Percentiles rank a stretch among this genome's conserved stretches.
These are phyloP conservation scores for Drosophila navojoa DNA, from an alignment of 1,140 invertebrate genomes.

Conservation along the genomic window DNA sequence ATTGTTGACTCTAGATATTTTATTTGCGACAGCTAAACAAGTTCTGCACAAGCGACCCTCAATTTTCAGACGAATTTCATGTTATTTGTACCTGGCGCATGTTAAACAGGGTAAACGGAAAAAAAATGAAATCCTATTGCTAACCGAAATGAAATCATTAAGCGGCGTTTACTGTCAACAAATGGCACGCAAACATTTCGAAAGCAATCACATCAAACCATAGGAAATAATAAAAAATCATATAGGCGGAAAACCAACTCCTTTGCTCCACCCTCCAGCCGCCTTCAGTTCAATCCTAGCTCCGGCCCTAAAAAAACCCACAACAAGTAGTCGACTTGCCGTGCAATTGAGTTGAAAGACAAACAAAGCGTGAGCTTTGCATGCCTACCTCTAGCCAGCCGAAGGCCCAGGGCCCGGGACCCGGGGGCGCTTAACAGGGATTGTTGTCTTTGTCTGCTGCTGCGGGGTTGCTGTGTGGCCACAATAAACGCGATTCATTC, in stretches of 20 bases:
- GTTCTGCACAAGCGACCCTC: not conserved
- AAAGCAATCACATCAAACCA: constrained; percentile 66
- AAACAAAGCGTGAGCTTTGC: constrained; percentile 61
- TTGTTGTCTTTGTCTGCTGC: constrained; percentile 29
- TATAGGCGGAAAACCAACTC: constrained; percentile 46
- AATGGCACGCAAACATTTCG: constrained; percentile 74
- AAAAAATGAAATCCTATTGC: constrained; percentile 51
- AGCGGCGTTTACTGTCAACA: constrained; percentile 73
- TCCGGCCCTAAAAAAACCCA: constrained; percentile 18
- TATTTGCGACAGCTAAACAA: constrained; percentile 9
- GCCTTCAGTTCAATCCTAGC: not conserved
- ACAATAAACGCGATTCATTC: constrained; percentile 47
- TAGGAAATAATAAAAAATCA: constrained; percentile 68
- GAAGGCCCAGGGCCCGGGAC: not conserved
- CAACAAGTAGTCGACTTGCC: constrained; percentile 58
- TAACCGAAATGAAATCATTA: constrained; percentile 72
- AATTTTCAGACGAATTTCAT: constrained; percentile 7
- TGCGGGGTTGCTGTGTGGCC: constrained; percentile 42
- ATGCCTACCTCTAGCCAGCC: constrained; percentile 20
- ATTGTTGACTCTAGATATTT: constrained; percentile 9
- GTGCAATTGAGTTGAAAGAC: constrained; percentile 77
- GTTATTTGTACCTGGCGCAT: not conserved
- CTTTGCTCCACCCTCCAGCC: not conserved
- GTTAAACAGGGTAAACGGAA: not conserved
- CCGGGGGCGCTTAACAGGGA: not conserved